These are phyloP conservation scores for Gavialis gangeticus DNA, from an alignment of 2,113 vertebrate species.

Conservation along the genomic window DNA sequence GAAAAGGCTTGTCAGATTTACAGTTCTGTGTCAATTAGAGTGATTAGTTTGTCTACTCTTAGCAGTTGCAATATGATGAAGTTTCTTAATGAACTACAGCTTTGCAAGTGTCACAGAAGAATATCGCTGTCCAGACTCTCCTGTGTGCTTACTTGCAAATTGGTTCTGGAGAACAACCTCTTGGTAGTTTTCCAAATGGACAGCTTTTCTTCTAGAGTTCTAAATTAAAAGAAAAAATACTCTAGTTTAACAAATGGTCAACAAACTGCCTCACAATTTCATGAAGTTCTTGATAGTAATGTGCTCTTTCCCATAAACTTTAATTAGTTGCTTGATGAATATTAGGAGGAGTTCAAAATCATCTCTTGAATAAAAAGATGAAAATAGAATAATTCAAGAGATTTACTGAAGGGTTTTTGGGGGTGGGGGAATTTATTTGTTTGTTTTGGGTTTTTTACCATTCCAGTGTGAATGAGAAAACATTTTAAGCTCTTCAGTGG, in stretches of 20 bases:
- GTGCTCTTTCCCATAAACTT: constrained; percentile 21
- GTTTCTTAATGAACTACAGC: constrained; percentile 53
- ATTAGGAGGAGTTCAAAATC: constrained; percentile 37
- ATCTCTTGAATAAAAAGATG: constrained; percentile 39
- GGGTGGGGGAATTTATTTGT: too few relatives aligned
- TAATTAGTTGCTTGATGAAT: constrained; percentile 34
- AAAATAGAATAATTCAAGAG: constrained; percentile 44
- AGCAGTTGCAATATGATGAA: constrained; percentile 44
- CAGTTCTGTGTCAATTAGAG: background rate
- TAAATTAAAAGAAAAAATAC: constrained; percentile 33
- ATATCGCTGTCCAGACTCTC: constrained; percentile 29
- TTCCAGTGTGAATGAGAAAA: background rate
- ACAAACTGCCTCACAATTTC: constrained; percentile 27
- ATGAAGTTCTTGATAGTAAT: constrained; percentile 24
- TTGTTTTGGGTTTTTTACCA: background rate
- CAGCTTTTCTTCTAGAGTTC: constrained; percentile 30
- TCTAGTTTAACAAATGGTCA: constrained; percentile 17
- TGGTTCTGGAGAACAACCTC: background rate
- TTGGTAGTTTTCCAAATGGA: constrained; percentile 47
- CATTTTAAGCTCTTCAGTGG: constrained; percentile 19
- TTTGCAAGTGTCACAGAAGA: constrained; percentile 39
- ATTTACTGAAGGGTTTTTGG: constrained; percentile 37
- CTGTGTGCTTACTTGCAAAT: constrained; percentile 6
- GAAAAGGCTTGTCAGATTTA: background rate
- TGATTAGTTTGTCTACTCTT: constrained; percentile 50